Evolutionary conservation across 92 coral and sea anemone species (phyloP).

Genomic region (Porites cylindrica): DNA sequence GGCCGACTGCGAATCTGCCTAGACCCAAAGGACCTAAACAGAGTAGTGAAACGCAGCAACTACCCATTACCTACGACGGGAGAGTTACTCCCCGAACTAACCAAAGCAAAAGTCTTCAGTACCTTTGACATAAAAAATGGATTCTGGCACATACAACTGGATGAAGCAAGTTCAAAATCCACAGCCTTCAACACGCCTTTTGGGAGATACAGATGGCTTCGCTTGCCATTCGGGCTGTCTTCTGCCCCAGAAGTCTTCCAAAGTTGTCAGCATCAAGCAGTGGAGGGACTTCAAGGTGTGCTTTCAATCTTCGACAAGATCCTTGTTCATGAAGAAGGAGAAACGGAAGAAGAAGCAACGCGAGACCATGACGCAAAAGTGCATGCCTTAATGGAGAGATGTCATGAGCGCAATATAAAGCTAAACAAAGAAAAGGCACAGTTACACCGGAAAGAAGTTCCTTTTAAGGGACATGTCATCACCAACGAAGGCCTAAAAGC

Average conservation of each 20-base stretch:
- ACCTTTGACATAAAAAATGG: conserved; percentile 39
- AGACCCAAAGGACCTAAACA: conserved; percentile 39
- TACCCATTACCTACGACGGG: conserved; percentile 46
- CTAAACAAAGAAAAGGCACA: conserved; percentile 50
- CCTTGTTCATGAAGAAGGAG: conserved; percentile 29
- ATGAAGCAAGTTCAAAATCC: conserved; percentile 23
- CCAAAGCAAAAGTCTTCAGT: conserved; percentile 39
- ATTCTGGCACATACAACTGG: conserved; percentile 15
- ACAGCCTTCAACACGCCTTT: conserved; percentile 53
- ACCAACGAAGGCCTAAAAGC: conserved; percentile 42
- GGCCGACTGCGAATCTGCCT: conserved; percentile 44
- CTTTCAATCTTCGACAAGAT: conserved; percentile 37
- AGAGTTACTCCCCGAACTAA: conserved; percentile 44
- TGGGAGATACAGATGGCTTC: conserved; percentile 32
- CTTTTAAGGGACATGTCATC: conserved; percentile 41
- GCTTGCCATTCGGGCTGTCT: background rate
- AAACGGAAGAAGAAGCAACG: conserved; percentile 22
- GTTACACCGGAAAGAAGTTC: conserved; percentile 32
- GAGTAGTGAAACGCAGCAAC: conserved; percentile 7
- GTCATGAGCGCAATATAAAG: conserved; percentile 35
- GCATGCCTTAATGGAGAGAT: conserved; percentile 38
- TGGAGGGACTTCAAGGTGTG: conserved; percentile 36
- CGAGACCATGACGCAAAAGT: conserved; percentile 39
- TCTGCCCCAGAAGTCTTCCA: conserved; percentile 33
- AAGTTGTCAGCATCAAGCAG: conserved; percentile 35